Conservation (phyloP, 1,140 invertebrate species). For the Vanessa tameamea region DNA sequence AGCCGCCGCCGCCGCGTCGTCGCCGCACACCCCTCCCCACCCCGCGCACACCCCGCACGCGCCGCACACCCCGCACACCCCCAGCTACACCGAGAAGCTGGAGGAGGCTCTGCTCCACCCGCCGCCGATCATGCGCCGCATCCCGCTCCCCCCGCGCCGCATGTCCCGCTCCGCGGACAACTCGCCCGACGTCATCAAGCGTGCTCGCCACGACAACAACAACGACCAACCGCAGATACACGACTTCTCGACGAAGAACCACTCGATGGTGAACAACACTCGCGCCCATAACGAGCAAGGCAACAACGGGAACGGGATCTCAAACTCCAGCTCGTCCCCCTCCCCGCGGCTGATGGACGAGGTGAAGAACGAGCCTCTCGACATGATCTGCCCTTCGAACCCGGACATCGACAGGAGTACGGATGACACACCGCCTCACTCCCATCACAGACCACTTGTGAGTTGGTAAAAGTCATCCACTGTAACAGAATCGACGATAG, state of each 20-base stretch:
- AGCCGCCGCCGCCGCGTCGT: slow-evolving; percentile 55
- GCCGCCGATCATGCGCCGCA: slow-evolving; percentile 83
- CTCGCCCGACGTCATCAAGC: slow-evolving; percentile 82
- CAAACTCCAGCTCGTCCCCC: slow-evolving; percentile 82
- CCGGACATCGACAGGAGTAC: slow-evolving; percentile 87
- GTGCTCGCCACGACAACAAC: slow-evolving; percentile 82
- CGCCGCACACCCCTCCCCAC: slow-evolving; percentile 73
- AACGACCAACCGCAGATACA: slow-evolving; percentile 81
- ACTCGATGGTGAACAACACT: slow-evolving; percentile 79
- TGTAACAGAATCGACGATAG: not conserved
- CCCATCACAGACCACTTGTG: slow-evolving; percentile 87
- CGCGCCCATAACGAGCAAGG: slow-evolving; percentile 65
- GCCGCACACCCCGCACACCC: slow-evolving; percentile 77
- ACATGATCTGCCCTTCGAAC: slow-evolving; percentile 86
- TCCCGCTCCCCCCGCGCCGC: slow-evolving; percentile 83
- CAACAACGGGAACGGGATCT: slow-evolving; percentile 78
- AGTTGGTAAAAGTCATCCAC: slow-evolving; percentile 55
- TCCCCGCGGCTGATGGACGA: slow-evolving; percentile 83
- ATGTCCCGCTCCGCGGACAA: slow-evolving; percentile 83
- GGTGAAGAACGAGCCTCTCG: slow-evolving; percentile 90
- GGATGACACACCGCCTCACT: slow-evolving; percentile 84
- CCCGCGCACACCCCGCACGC: slow-evolving; percentile 71
- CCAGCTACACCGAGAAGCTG: slow-evolving; percentile 82
- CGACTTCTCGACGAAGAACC: slow-evolving; percentile 86
- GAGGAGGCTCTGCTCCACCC: slow-evolving; percentile 83